Evolutionary conservation across 1,140 invertebrate genomes (phyloP).

Genomic region (Pachypeltis micranthus): DNA sequence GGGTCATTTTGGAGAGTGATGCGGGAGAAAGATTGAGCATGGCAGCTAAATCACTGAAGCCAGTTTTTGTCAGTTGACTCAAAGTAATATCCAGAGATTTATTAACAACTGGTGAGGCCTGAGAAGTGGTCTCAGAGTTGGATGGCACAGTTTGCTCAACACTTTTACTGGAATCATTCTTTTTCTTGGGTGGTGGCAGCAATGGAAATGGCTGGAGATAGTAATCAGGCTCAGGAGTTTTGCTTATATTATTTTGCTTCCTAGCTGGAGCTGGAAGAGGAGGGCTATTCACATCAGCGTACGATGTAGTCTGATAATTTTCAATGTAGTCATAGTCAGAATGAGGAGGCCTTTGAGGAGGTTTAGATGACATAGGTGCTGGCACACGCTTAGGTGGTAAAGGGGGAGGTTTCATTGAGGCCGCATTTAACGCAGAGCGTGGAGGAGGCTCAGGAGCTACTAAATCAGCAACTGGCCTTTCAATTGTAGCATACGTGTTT

Average conservation of each 20-base stretch:
- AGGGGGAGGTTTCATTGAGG: constrained; percentile 59
- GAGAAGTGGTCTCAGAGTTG: neutral
- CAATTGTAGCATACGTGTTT: constrained; percentile 21
- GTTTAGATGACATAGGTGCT: constrained; percentile 36
- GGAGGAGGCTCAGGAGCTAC: constrained; percentile 57
- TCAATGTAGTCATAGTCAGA: constrained; percentile 50
- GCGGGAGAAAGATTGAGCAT: constrained; percentile 61
- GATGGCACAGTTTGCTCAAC: neutral
- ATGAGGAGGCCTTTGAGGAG: constrained; percentile 52
- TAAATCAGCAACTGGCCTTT: constrained; percentile 30
- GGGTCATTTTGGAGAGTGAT: constrained; percentile 67
- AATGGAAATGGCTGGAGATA: constrained; percentile 39
- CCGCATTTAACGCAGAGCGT: constrained; percentile 41
- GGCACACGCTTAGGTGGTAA: constrained; percentile 68
- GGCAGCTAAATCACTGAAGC: constrained; percentile 59
- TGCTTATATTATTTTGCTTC: constrained; percentile 35
- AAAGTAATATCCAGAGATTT: constrained; percentile 57
- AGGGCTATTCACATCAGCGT: constrained; percentile 37
- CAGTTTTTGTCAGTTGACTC: constrained; percentile 65
- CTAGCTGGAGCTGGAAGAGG: constrained; percentile 49
- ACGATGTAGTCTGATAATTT: constrained; percentile 39
- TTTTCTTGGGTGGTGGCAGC: constrained; percentile 35
- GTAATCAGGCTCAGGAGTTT: constrained; percentile 44
- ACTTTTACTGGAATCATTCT: constrained; percentile 5
- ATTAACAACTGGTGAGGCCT: constrained; percentile 17